Base-by-base conservation (phyloP, 2,888 invertebrate species). In the Heliconius ismenius region DNA sequence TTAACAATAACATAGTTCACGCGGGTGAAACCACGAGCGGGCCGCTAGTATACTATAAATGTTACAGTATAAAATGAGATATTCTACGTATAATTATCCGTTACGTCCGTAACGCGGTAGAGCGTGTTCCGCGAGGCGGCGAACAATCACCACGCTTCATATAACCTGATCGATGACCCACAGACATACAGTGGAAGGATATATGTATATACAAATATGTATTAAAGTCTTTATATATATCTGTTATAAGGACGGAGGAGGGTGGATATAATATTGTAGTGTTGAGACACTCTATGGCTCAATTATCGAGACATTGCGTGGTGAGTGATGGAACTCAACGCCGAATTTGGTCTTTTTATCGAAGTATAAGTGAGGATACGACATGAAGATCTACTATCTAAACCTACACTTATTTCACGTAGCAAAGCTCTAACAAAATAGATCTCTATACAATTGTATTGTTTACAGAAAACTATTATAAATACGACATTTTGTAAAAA, bases 121-220 rank as follows among this genome's bases (percentile, higher is more conserved):
- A 65, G 65, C 65, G 65, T 39, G 39, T 15, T 39, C 67, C 39
- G 43, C 43, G 67, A 26, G 43, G 67, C 67, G 67, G 65, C 65
- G 39, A 67, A 67, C 67, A 7, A 43, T 67, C 67, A 39, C 39
- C 67, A 24, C 67, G 67, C 67, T 67, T 43, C 67, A 67, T 24
- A 39, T 36, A 39, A 24, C 18, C 67, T 67, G 67, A 67, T 67
- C 67, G 67, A 67, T 67, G 67, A 67, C 67, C 39, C 13, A 18
- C 67, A 39, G 67, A 67, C 39, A 36, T n/a, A n/a, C 36, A 4
- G n/a, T 13, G 36, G 65, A 65, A 21, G n/a, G 65, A 65, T 65
- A 36, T 11, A 58, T 58, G n/a, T n/a, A n/a, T 58, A n/a, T n/a
- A n/a, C 6, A 58, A n/a, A 58, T 58, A n/a, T 58, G 3, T 58